Conservation (phyloP, 2,113 vertebrate species). For the Plotosus lineatus region DNA sequence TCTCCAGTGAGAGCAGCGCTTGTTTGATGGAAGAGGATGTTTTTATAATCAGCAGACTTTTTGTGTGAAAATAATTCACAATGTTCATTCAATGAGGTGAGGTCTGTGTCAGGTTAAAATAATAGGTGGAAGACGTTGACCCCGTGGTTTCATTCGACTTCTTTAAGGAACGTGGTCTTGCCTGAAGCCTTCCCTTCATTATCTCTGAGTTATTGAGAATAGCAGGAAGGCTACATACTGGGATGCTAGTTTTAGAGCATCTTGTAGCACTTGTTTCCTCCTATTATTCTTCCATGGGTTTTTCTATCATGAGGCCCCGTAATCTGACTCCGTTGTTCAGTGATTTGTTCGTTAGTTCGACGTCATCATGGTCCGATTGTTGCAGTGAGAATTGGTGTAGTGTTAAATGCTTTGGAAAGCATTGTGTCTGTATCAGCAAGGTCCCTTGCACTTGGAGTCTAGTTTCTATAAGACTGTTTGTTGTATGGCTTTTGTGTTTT, state of each 20-base stretch:
- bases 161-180: constrained; percentile 26
- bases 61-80: constrained; percentile 11
- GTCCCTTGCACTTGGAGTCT: constrained; percentile 3
- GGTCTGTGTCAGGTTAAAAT: constrained; percentile 35
- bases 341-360: background rate
- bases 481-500: constrained; percentile 31
- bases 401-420: constrained; percentile 23
- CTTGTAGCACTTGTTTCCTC: constrained; percentile 28
- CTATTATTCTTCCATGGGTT: constrained; percentile 29
- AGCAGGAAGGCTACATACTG: constrained; percentile 49
- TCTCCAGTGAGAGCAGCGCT: constrained; percentile 10
- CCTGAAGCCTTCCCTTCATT: constrained; percentile 38
- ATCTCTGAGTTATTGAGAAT: constrained; percentile 37
- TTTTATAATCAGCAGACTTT: constrained; percentile 20
- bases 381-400: constrained; percentile 8
- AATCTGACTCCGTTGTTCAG: constrained; percentile 20
- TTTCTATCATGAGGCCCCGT: constrained; percentile 33
- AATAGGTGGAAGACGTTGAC: constrained; percentile 47
- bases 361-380: constrained; percentile 34
- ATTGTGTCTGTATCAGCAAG: constrained; percentile 18
- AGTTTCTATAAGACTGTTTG: constrained; percentile 38
- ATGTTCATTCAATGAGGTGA: constrained; percentile 31
- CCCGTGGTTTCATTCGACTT: constrained; percentile 16
- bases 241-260: constrained; percentile 44
- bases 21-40: constrained; percentile 42